Evolutionary conservation across 2,888 invertebrate species (phyloP), one percentile per base, ranked within the genome.

Genomic region (Xestia sexstrigata): DNA sequence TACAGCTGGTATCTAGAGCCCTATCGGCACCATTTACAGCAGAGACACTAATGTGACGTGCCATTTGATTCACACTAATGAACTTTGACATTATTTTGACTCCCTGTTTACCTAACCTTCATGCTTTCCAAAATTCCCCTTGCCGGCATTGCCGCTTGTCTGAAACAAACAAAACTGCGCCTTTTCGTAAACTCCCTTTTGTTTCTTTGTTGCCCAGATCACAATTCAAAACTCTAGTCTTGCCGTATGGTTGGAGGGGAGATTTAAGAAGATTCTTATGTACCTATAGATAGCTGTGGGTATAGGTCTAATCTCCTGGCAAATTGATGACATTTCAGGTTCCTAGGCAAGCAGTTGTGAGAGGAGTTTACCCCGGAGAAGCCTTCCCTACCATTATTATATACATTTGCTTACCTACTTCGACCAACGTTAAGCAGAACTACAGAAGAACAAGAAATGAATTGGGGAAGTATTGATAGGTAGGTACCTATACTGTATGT

Each of bases 181-280:
- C 2, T 23, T 30, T 73, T 52, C 17, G 1, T 74, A 65, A 78
- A 73, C 60, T 62, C 39, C 39, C 45, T 49, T 58, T 72, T 79
- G 55, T 62, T 78, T 30, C 8, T 20, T n/a, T 30, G 26, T 20
- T 8, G 63, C 20, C 60, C 39, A 26, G 35, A 6, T 42, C 20
- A 20, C 15, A 58, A 60, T 52, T 49, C 20, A 15, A 5, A 58
- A 60, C n/a, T n/a, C 68, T 49, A 17, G 39, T 30, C 17, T 9
- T 20, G 55, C 55, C 45, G 17, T 23, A 7, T 23, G n/a, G n/a
- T n/a, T n/a, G n/a, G n/a, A n/a, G n/a, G n/a, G n/a, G n/a, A n/a
- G n/a, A n/a, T n/a, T n/a, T n/a, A n/a, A n/a, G n/a, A n/a, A n/a
- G n/a, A n/a, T n/a, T n/a, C n/a, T n/a, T n/a, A n/a, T n/a, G n/a